Percentiles rank a stretch among this genome's conserved stretches.
Evolutionary conservation across 2,113 vertebrate genomes (phyloP).

Genomic region (Gadus chalcogrammus): DNA sequence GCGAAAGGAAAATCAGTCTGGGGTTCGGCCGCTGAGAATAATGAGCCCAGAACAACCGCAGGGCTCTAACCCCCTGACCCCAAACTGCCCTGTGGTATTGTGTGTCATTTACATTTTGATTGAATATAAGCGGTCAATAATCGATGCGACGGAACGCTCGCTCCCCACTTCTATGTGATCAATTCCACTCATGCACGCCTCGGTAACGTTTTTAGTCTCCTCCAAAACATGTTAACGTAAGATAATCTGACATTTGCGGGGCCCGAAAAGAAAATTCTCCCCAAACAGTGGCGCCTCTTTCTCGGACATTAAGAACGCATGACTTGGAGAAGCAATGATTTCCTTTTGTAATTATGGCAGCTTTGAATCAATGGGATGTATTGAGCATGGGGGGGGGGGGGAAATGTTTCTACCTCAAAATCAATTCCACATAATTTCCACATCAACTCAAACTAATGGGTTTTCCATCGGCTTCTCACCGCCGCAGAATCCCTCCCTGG

Average conservation of each 20-base stretch:
- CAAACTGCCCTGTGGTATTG: slow-evolving; percentile 1
- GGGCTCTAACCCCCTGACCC: slow-evolving; percentile 3
- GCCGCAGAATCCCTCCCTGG: slow-evolving; percentile 46
- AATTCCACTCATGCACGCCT: no score
- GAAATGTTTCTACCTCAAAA: slow-evolving; percentile 55
- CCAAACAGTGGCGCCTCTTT: slow-evolving; percentile 5
- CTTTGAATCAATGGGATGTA: slow-evolving; percentile 63
- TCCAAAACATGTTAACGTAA: no score
- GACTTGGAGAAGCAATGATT: slow-evolving; percentile 45
- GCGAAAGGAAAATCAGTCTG: not conserved
- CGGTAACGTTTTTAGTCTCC: no score
- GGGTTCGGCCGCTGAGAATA: no score
- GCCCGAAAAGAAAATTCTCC: no score
- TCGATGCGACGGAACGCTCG: no score
- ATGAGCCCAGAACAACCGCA: no score
- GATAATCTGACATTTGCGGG: no score
- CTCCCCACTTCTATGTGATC: no score
- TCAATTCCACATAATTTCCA: slow-evolving; percentile 74
- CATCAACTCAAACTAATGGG: slow-evolving; percentile 72
- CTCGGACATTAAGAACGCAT: slow-evolving; percentile 54
- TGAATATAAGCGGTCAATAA: no score
- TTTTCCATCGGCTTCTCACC: slow-evolving; percentile 66
- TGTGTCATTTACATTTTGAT: no score
- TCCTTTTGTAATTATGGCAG: slow-evolving; percentile 66
- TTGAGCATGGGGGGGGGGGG: slow-evolving; percentile 44